Conservation (phyloP, 2,888 invertebrate genomes). For the Drosophila meridionalis region DNA sequence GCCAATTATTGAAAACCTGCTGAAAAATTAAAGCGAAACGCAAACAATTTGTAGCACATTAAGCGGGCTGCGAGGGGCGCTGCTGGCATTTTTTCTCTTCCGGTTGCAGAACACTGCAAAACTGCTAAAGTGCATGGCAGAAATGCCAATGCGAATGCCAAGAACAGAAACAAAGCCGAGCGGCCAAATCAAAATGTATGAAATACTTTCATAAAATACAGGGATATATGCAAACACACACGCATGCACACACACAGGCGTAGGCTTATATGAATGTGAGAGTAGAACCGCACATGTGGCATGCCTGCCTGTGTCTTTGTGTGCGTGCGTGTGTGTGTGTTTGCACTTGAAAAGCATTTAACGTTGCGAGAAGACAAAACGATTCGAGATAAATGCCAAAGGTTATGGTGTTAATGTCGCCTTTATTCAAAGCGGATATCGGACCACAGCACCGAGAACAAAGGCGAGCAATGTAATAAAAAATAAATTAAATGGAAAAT, state of each 20-base stretch:
- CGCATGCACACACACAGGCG: not conserved
- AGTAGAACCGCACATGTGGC: slow-evolving; percentile 42
- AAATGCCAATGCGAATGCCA: slow-evolving; percentile 64
- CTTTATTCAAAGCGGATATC: slow-evolving; percentile 81
- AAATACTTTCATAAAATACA: slow-evolving; percentile 58
- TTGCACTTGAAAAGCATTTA: slow-evolving; percentile 77
- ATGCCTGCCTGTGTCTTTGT: slow-evolving; percentile 25
- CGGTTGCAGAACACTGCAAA: slow-evolving; percentile 39
- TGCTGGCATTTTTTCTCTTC: slow-evolving; percentile 49
- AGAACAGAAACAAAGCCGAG: slow-evolving; percentile 55
- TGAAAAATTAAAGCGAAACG: slow-evolving; percentile 46
- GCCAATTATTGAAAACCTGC: slow-evolving; percentile 60
- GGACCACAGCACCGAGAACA: slow-evolving; percentile 53
- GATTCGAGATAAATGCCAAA: slow-evolving; percentile 73
- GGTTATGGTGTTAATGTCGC: slow-evolving; percentile 81
- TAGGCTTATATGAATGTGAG: slow-evolving; percentile 3
- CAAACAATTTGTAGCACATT: slow-evolving; percentile 49
- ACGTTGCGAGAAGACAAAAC: slow-evolving; percentile 55
- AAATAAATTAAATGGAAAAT: slow-evolving; percentile 81
- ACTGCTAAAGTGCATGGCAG: slow-evolving; percentile 59
- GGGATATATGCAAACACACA: slow-evolving; percentile 16
- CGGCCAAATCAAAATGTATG: slow-evolving; percentile 61
- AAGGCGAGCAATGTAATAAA: slow-evolving; percentile 71
- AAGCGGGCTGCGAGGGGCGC: not conserved
- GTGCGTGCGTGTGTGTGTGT: slow-evolving; percentile 21